Conservation (phyloP, 2,888 invertebrate species). For the Tenodera sinensis region DNA sequence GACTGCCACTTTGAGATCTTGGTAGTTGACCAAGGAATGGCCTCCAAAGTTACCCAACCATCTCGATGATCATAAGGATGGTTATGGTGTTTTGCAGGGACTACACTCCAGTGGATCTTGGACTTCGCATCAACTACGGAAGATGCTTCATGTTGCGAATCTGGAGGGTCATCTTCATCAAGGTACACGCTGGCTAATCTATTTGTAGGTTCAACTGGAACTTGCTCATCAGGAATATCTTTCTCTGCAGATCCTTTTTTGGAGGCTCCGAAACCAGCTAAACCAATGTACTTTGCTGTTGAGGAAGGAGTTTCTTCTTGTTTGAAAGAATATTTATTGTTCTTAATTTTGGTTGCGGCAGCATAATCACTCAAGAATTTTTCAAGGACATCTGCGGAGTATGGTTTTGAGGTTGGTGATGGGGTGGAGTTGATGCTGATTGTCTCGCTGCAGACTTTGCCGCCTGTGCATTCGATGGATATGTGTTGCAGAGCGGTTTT, state of each 20-base stretch:
- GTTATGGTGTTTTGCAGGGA: conserved; percentile 41
- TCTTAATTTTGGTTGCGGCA: conserved; percentile 37
- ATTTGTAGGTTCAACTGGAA: conserved; percentile 30
- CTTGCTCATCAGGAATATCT: not conserved
- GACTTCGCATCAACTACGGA: conserved; percentile 35
- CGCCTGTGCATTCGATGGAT: conserved; percentile 31
- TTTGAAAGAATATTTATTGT: not conserved
- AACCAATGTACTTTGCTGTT: conserved; percentile 9
- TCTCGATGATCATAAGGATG: conserved; percentile 65
- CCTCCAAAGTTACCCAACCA: conserved; percentile 75
- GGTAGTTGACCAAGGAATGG: conserved; percentile 74
- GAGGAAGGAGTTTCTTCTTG: not conserved
- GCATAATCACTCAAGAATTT: conserved; percentile 60
- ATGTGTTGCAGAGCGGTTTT: not conserved
- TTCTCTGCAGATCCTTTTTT: not conserved
- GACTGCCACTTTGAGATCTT: conserved; percentile 79
- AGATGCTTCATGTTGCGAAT: conserved; percentile 13
- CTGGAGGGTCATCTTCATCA: conserved; percentile 31
- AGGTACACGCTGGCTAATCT: conserved; percentile 36
- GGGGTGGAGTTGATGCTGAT: conserved; percentile 32
- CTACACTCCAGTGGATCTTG: conserved; percentile 37
- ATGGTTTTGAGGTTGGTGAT: conserved; percentile 49
- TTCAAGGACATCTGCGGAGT: conserved; percentile 51
- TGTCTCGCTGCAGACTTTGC: conserved; percentile 28
- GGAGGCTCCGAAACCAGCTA: not conserved